Percentiles rank a stretch among this genome's conserved stretches.
phyloP scores from a whole-genome alignment of 2,797 vertebrate genomes.

The Ctenochaetus hawaiiensis region DNA sequence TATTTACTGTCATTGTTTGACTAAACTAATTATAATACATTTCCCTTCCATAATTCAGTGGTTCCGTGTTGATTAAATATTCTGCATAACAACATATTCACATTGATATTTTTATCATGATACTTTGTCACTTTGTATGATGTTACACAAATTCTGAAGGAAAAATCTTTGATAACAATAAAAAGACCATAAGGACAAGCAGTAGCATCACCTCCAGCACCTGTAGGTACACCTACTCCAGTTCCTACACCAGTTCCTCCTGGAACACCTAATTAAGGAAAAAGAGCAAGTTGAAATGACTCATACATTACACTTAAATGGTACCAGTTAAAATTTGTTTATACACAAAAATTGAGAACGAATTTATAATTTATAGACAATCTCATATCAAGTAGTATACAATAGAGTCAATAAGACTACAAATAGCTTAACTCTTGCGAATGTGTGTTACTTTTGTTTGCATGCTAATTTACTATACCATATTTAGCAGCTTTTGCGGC shows the following conservation, averaged over 20 bases:
- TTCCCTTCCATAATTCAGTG: slow-evolving; percentile 68
- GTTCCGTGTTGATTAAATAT: slow-evolving; percentile 68
- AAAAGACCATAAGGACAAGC: no score
- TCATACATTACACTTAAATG: background rate
- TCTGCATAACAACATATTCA: slow-evolving; percentile 33
- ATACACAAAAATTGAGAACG: background rate
- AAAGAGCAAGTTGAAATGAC: background rate
- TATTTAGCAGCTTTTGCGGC: slow-evolving; percentile 71
- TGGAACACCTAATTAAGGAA: background rate
- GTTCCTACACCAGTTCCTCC: slow-evolving; percentile 35
- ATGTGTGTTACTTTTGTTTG: background rate
- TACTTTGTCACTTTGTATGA: background rate
- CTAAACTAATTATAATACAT: background rate
- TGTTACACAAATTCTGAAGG: background rate
- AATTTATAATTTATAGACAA: background rate
- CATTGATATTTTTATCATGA: slow-evolving; percentile 7
- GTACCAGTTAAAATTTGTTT: background rate
- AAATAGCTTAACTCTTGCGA: background rate
- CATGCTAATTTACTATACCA: slow-evolving; percentile 28
- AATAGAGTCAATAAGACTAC: background rate
- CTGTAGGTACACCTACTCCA: slow-evolving; percentile 42
- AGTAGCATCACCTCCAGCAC: slow-evolving; percentile 44
- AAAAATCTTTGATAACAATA: background rate
- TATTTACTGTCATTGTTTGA: background rate
- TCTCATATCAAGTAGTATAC: background rate